Evolutionary conservation across 2,888 invertebrate genomes (phyloP), one percentile per base, ranked within the genome.

Genomic region (Alentia gelatinosa): DNA sequence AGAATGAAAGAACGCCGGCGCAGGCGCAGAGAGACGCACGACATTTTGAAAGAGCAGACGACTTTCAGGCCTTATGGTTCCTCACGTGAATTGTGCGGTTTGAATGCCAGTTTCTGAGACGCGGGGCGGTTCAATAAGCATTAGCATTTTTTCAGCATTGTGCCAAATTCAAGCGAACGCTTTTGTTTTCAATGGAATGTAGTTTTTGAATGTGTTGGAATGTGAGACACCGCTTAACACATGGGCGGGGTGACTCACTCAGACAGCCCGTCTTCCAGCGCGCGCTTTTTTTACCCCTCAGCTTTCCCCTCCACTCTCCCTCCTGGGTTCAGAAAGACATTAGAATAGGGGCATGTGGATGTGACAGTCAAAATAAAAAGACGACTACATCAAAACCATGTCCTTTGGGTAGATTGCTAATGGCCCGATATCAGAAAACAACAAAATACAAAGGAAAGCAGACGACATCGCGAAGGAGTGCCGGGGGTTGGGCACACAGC

Each of bases 301-400:
- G 30, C 26, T 74, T n/a, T 79, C 79, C 79, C 33, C 37, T 5
- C 15, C 33, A 47, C 42, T 86, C 47, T 42, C n/a, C 86, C 47
- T 86, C 47, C 86, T 86, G 30, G 42, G 86, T 50, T 30, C 42
- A 50, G 30, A 12, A 5, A 33, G 9, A 47, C 42, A 30, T 40
- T 86, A 42, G 50, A 15, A 86, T 30, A 30, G 33, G 47, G 86
- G 12, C 86, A 86, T 86, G 19, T 86, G 86, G 26, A 86, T 86
- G 47, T 86, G 86, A 86, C 86, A 86, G 86, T 86, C 86, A n/a
- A 86, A 86, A 86, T 86, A 86, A 86, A 86, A 86, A 86, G 86
- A 7, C 30, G 30, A 47, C 50, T 86, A 86, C 86, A 86, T 86
- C 86, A 86, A 86, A 86, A 86, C 79, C 79, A 39, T 79, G 79